Evolutionary conservation across 2,888 invertebrate species (phyloP), one percentile per base, ranked within the genome.

Genomic region (Cremastinae sp.): DNA sequence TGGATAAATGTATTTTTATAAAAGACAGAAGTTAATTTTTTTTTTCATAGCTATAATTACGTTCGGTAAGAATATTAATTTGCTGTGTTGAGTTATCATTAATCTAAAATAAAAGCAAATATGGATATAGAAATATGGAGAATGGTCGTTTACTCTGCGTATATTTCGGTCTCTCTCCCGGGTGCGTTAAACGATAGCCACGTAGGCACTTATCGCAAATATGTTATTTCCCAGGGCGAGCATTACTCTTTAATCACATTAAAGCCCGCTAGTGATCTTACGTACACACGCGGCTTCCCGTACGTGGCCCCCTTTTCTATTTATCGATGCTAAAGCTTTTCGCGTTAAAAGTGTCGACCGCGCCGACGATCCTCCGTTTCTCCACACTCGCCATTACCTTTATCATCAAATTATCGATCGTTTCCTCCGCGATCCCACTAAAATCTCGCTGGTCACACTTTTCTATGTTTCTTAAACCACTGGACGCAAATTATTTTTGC

Each of bases 211-310:
- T 75, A 56, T 75, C 49, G 75, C 65, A 71, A 75, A 75, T 75
- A 71, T 56, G 61, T 71, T 71, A 70, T 75, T 75, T 58, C 75
- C 75, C 75, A 64, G 20, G 69, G 69, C 47, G 68, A 53, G 73
- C 71, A 66, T 71, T 75, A 58, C 38, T 58, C 36, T 47, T 69
- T 76, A 76, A 76, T 76, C 69, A 69, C 47, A 69, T 73, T 69
- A 65, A 76, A 59, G 69, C 43, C 58, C 49, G 59, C 59, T 49
- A 73, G 14, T 12, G 20, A 34, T 10, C 43, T 34, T 18, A 20
- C 49, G 12, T 43, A 51, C 14, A 51, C 20, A 34, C 18, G 28
- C 10, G 38, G 16, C n/a, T 41, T 41, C 12, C 3, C 16, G 12
- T 49, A 56, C 18, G n/a, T 5, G 14, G 14, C 7, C 9, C 36